Evolutionary conservation across 1,140 invertebrate genomes (phyloP).

Genomic region (Theocolax elegans): DNA sequence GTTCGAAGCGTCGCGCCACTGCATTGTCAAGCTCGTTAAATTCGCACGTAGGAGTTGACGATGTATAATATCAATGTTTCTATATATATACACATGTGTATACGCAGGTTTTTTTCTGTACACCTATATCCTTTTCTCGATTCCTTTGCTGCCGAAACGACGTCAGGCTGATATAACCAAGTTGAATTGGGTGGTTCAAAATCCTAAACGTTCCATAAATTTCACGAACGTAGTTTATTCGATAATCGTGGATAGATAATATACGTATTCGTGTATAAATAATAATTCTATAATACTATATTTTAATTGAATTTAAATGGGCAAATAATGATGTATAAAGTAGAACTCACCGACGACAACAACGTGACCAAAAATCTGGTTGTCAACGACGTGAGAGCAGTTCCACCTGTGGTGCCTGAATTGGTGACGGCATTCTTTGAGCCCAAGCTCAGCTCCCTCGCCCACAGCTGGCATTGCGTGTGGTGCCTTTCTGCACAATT

Average conservation of each 20-base stretch:
- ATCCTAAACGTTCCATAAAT: too few relatives aligned
- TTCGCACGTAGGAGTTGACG: constrained; percentile 48
- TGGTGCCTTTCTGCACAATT: constrained; percentile 84
- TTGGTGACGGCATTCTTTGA: constrained; percentile 81
- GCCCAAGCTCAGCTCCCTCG: constrained; percentile 81
- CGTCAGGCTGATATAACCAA: too few relatives aligned
- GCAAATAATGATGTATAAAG: too few relatives aligned
- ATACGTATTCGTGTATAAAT: too few relatives aligned
- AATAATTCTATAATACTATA: too few relatives aligned
- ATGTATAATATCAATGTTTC: too few relatives aligned
- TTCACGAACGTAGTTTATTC: too few relatives aligned
- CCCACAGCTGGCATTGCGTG: constrained; percentile 88
- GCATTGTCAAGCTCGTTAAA: constrained; percentile 47
- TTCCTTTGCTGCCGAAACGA: constrained; percentile 5
- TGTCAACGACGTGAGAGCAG: constrained; percentile 79
- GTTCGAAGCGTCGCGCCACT: constrained; percentile 45
- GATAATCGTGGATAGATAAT: too few relatives aligned
- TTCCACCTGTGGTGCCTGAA: constrained; percentile 88
- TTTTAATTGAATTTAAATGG: too few relatives aligned
- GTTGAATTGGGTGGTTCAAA: too few relatives aligned
- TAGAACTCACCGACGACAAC: constrained; percentile 85
- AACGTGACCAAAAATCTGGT: constrained; percentile 81
- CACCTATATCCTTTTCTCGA: background rate
- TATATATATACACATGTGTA: too few relatives aligned
- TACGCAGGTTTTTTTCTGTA: background rate